Evolutionary conservation across 1,140 invertebrate species (phyloP), one percentile per base, ranked within the genome.

Genomic region (Atopsyche davidsoni): DNA sequence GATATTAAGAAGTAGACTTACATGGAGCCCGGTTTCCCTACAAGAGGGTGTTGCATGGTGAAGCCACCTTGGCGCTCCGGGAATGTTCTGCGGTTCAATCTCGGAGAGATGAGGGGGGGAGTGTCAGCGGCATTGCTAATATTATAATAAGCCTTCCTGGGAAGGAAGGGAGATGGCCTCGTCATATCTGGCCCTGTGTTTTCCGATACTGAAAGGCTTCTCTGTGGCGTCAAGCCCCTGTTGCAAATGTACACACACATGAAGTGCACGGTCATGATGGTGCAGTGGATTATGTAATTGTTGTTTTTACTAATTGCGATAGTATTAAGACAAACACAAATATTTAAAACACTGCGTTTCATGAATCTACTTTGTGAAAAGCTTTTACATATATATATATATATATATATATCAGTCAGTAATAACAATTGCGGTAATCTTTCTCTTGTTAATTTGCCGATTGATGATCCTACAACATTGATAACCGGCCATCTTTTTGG

Each of bases 11-110:
- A 41, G 13, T 25, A 43, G 51, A 61, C 65, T 67, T 58, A 67
- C 65, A 66, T 67, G n/a, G 65, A 66, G 46, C 59, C 59, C 6
- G 59, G 60, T 51, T 62, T 62, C 38, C 57, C 57, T 14, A 55
- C 39, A 9, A 51, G 36, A 22, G 57, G 49, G 57, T 55, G 55
- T 40, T 60, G 54, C 53, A 59, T 51, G 19, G 55, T 54, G 44
- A 58, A 63, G 21, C 52, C 54, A 7, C 48, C 53, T 28, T 53
- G 48, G 3, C 52, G 41, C 32, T 58, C 56, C 21, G 55, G 51
- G 44, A 58, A 57, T 42, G 52, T 55, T 46, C 59, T 57, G 28
- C 62, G 58, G 31, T 44, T 57, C 21, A 60, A 57, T 24, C 62
- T 53, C 36, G 62, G 62, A 10, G 67, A 68, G 22, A 62, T 63